Evolutionary conservation across 2,888 invertebrate species (phyloP).

Genomic region (Ametastegia equiseti): DNA sequence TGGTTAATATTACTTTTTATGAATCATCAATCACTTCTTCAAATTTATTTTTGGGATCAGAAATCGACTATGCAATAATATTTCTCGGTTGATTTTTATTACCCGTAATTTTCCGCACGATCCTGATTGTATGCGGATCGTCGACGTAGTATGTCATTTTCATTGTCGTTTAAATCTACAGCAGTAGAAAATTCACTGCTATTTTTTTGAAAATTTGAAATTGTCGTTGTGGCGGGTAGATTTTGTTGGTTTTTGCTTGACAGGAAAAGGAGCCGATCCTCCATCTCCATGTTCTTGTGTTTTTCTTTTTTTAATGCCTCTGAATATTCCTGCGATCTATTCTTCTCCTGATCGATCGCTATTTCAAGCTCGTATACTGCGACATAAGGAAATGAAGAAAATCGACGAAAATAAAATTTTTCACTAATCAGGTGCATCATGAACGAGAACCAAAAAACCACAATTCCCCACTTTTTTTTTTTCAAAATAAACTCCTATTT

Average conservation of each 20-base stretch:
- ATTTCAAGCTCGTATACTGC: slow-evolving; percentile 42
- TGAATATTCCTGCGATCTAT: slow-evolving; percentile 7
- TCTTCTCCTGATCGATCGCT: slow-evolving; percentile 30
- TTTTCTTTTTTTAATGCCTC: background rate
- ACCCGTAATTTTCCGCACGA: slow-evolving; percentile 30
- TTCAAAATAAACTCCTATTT: background rate
- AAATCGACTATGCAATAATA: no score
- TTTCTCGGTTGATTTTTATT: background rate
- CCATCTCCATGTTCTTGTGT: slow-evolving; percentile 10
- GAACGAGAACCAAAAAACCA: no score
- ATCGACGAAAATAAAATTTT: no score
- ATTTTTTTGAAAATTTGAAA: background rate
- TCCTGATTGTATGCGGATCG: slow-evolving; percentile 19
- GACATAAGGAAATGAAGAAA: background rate
- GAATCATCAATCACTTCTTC: no score
- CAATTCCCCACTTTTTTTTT: background rate
- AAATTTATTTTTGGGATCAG: no score
- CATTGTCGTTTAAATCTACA: background rate
- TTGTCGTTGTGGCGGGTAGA: background rate
- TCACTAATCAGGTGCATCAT: no score
- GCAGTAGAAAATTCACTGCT: background rate
- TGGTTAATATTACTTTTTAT: no score
- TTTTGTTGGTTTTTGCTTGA: background rate
- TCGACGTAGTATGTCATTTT: slow-evolving; percentile 19
- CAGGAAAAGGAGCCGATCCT: background rate